phyloP scores from a whole-genome alignment of 2,888 invertebrate species.

The Eutolmus rufibarbis region DNA sequence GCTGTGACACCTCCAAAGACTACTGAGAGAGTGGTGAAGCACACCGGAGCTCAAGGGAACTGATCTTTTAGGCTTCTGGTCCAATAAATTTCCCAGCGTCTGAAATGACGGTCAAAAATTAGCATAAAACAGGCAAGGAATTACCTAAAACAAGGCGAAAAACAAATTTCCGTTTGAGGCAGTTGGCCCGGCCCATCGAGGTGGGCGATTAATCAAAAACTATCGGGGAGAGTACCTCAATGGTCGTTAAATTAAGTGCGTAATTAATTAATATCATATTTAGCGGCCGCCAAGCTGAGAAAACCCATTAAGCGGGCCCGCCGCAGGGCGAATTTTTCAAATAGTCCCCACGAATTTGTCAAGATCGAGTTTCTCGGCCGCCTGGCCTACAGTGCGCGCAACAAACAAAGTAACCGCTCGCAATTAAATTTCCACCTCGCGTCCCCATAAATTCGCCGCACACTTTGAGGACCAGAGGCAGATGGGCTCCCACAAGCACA shows the following conservation, averaged over 20 bases:
- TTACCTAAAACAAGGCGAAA: neutral
- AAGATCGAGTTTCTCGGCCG: constrained; percentile 53
- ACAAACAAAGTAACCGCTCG: constrained; percentile 15
- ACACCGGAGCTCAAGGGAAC: neutral
- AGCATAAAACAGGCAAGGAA: neutral
- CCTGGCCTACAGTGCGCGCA: constrained; percentile 39
- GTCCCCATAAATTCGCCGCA: constrained; percentile 41
- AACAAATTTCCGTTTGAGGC: neutral
- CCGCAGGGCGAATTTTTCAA: constrained; percentile 48
- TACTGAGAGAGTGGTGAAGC: neutral
- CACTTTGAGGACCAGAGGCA: constrained; percentile 32
- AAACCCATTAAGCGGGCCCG: constrained; percentile 60
- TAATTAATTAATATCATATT: constrained; percentile 64
- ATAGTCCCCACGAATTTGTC: constrained; percentile 51
- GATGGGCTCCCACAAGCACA: neutral
- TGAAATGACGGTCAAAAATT: neutral
- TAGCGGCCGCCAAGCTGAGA: constrained; percentile 64
- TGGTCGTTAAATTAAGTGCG: constrained; percentile 64
- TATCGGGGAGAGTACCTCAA: constrained; percentile 38
- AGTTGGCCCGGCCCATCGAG: neutral
- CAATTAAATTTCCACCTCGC: constrained; percentile 10
- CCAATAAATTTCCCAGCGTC: neutral
- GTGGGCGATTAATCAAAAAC: constrained; percentile 31
- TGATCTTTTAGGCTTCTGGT: neutral
- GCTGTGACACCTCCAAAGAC: neutral